A percentile compares a stretch with the other conserved stretches of the same genome.
Conservation (phyloP, 2,888 invertebrate species). For the Lypha dubia region DNA sequence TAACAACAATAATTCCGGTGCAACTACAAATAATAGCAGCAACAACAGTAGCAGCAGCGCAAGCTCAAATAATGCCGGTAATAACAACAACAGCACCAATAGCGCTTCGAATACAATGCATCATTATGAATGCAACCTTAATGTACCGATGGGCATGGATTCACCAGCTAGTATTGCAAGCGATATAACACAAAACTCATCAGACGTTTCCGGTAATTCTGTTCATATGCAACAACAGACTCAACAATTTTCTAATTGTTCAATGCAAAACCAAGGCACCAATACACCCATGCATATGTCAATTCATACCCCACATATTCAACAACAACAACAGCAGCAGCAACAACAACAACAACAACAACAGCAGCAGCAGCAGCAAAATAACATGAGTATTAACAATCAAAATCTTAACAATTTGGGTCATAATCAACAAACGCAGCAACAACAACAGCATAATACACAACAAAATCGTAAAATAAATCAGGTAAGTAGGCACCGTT, state of each 20-base stretch:
- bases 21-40: background rate
- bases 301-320: slow-evolving; percentile 87
- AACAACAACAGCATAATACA: slow-evolving; percentile 76
- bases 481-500: slow-evolving; percentile 76
- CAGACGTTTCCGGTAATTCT: slow-evolving; percentile 86
- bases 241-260: slow-evolving; percentile 86
- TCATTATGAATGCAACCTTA: slow-evolving; percentile 91
- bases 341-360: slow-evolving; percentile 78
- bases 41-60: slow-evolving; percentile 24
- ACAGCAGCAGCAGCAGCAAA: slow-evolving; percentile 77
- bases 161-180: slow-evolving; percentile 95
- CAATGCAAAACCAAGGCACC: slow-evolving; percentile 87
- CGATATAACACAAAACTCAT: slow-evolving; percentile 90
- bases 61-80: slow-evolving; percentile 81
- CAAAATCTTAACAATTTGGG: slow-evolving; percentile 82
- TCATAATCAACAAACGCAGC: slow-evolving; percentile 77
- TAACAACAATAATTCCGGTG: slow-evolving; percentile 33
- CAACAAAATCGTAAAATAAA: slow-evolving; percentile 78
- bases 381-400: slow-evolving; percentile 75
- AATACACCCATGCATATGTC: slow-evolving; percentile 84
- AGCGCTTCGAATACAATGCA: slow-evolving; percentile 83
- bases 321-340: too few relatives aligned
- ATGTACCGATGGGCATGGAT: slow-evolving; percentile 93
- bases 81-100: slow-evolving; percentile 2
- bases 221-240: slow-evolving; percentile 83